Evolutionary conservation across 2,797 vertebrate genomes (phyloP), one percentile per base, ranked within the genome.

Genomic region (Lutjanus argentimaculatus): DNA sequence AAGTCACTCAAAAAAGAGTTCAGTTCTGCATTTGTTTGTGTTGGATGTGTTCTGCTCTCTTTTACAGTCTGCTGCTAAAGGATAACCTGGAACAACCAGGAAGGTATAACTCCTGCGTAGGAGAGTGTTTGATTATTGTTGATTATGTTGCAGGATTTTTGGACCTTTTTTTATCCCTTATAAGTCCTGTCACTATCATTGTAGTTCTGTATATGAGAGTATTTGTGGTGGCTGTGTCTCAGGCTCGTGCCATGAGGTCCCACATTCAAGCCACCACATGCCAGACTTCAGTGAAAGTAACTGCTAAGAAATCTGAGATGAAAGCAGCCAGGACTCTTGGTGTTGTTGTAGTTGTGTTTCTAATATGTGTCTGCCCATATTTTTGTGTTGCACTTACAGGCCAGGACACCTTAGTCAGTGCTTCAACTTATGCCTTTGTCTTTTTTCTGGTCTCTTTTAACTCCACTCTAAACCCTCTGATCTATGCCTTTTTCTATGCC

Each of bases 301-400:
- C 45, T 0, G 68, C 48, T 10, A 87, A 73, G 0, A 89, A 76
- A 19, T 92, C 86, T 21, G 89, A 92, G 46, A 17, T 83, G 52
- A 94, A 94, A 79, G 90, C 93, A 62, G 82, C 78, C 10, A 87
- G 30, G 30, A 36, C 30, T 36, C 59, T 79, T 12, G 78, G 92
- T 36, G 30, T 36, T 64, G 3, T 90, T 51, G 16, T 93, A 1
- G 51, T 77, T 16, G 69, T 90, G 15, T 93, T 88, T 80, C 15
- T 94, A 1, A 7, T 84, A 4, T 92, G 83, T 65, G 63, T 85
- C 17, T 88, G 84, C 0, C 93, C 92, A 7, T 91, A 72, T 80
- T 91, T 52, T 9, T 59, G 79, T 17, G 30, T 63, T 2, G 8
- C 30, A 36, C 30, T 36, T 36, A 4, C 36, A 13, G 48, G 56